Percentiles rank a stretch among this genome's conserved stretches.
phyloP scores from a whole-genome alignment of 2,113 vertebrate genomes.

The Paramormyrops kingsleyae region DNA sequence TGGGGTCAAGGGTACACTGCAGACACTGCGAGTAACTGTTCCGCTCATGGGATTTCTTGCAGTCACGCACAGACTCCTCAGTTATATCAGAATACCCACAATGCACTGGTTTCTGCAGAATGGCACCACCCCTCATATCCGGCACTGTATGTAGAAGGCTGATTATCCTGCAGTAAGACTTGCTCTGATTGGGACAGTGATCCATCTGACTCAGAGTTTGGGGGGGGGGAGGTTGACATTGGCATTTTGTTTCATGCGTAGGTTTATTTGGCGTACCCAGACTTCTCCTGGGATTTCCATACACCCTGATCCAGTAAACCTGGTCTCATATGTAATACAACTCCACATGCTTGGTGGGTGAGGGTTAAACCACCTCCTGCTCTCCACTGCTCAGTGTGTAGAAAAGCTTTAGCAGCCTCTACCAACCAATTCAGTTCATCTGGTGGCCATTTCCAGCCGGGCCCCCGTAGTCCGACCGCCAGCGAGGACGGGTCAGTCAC shows the following conservation, averaged over 20 bases:
- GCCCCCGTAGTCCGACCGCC: not conserved
- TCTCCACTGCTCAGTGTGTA: too few species aligned
- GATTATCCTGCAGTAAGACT: not conserved
- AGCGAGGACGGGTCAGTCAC: not conserved
- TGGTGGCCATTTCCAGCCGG: not conserved
- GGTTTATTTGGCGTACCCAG: too few species aligned
- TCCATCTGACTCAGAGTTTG: not conserved
- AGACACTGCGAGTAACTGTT: constrained; percentile 48
- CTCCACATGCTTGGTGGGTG: too few species aligned
- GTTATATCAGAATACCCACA: constrained; percentile 55
- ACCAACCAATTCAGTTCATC: too few species aligned
- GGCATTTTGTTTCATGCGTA: not conserved
- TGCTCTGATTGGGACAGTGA: not conserved
- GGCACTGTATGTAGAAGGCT: not conserved
- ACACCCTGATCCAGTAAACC: too few species aligned
- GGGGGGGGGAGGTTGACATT: not conserved
- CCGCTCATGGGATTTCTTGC: constrained; percentile 48
- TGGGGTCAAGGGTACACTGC: constrained; percentile 49
- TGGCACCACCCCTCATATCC: constrained; percentile 21
- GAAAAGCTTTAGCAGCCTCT: too few species aligned
- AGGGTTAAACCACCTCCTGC: too few species aligned
- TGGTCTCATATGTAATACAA: too few species aligned
- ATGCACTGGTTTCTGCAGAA: constrained; percentile 23
- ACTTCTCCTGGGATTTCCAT: too few species aligned
- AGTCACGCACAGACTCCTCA: constrained; percentile 51